Conservation (phyloP, 1,140 invertebrate species). For the Eriocheir sinensis region DNA sequence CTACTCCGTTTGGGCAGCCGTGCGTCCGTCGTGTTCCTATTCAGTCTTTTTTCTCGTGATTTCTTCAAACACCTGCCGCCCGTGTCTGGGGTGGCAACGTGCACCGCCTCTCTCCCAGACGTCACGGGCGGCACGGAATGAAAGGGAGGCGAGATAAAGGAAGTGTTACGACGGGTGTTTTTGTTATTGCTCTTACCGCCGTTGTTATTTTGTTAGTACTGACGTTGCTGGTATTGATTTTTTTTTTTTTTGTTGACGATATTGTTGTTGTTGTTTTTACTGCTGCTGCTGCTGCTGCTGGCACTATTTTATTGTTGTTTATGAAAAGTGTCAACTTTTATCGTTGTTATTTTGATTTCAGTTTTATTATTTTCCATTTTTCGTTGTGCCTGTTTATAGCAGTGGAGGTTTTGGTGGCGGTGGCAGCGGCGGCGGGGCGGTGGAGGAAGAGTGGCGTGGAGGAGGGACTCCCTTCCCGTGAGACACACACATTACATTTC, state of each 20-base stretch:
- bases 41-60: background rate
- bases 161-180: no score
- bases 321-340: no score
- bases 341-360: background rate
- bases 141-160: background rate
- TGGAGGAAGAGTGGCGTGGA: background rate
- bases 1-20: background rate
- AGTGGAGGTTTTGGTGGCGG: background rate
- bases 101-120: background rate
- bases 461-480: background rate
- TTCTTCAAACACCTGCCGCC: background rate
- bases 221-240: background rate
- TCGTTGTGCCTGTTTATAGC: background rate
- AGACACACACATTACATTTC: slow-evolving; percentile 15
- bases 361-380: no score
- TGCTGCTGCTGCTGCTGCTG: background rate
- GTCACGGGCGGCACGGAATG: background rate
- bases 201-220: background rate
- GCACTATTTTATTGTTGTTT: background rate
- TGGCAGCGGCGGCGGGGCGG: background rate
- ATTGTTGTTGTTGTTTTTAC: background rate
- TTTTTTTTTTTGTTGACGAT: background rate
- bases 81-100: background rate
- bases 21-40: background rate
- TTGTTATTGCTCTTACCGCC: background rate